Evolutionary conservation across 1,140 invertebrate species (phyloP), one percentile per base, ranked within the genome.

Genomic region (Scaptomyza hsui): DNA sequence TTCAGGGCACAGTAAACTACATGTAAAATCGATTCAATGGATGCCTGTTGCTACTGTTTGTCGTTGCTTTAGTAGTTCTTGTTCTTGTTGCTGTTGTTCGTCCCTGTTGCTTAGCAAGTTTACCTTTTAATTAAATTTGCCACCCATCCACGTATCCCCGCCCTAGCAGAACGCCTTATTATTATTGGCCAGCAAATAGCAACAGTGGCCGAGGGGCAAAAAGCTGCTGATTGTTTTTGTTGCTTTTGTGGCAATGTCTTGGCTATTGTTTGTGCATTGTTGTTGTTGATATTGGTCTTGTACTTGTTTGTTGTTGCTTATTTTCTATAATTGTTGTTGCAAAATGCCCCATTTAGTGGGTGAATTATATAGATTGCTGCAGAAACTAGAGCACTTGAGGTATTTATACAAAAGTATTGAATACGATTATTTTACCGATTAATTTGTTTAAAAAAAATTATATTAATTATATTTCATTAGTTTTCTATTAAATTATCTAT

Each of bases 101-200:
- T 64, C 61, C 24, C 51, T 64, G 41, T 45, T 67, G 63, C 47
- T 68, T 81, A 82, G 72, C 81, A 74, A 86, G 81, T 77, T 86
- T 85, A 86, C 82, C 77, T 85, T 86, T 86, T 85, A 85, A 85
- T 85, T 85, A 85, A 86, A 85, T 86, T 86, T 74, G 39, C 72
- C 65, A 49, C 81, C 81, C 70, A 71, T 77, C 68, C 49, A 56
- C 51, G 78, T 19, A 57, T 6, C 24, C 44, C 42, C 12, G 26
- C 7, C 15, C 5, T 39, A 3, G 9, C 13, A 15, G 3, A 1
- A 10, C 39, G 29, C 10, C 65, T 57, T 59, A 64, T 75, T 63
- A 68, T 78, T 75, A 83, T 78, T 75, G 57, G 49, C 81, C 63
- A 59, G 63, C 41, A 73, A 76, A 70, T 48, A 76, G 56, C 45